phyloP scores from a whole-genome alignment of 1,140 invertebrate genomes.

The Archegozetes longisetosus region DNA sequence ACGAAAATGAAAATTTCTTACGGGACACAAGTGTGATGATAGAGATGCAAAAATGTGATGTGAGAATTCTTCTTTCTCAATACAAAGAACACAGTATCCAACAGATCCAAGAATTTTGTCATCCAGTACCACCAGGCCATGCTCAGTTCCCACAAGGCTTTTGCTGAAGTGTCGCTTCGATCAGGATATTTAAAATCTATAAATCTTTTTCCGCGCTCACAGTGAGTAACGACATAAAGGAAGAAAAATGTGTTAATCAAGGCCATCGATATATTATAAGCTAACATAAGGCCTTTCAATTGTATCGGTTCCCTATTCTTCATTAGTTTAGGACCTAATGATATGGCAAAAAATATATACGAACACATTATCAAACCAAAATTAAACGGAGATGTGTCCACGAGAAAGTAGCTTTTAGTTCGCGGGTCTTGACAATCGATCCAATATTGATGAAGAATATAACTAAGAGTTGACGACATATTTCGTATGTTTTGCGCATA shows the following conservation, averaged over 20 bases:
- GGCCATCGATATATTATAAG: slow-evolving; percentile 46
- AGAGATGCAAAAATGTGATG: no score
- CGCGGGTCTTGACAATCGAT: slow-evolving; percentile 14
- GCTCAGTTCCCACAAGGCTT: slow-evolving; percentile 26
- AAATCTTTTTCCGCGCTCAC: slow-evolving; percentile 20
- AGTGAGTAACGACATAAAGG: not conserved
- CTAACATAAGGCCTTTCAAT: slow-evolving; percentile 47
- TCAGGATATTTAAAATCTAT: slow-evolving; percentile 11
- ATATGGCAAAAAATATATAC: slow-evolving; percentile 62
- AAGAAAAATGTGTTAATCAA: slow-evolving; percentile 18
- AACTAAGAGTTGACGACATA: not conserved
- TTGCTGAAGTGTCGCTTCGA: not conserved
- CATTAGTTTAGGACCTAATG: slow-evolving; percentile 63
- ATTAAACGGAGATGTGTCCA: slow-evolving; percentile 8
- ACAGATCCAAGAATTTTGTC: slow-evolving; percentile 29
- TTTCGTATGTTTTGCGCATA: no score
- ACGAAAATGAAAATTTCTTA: no score
- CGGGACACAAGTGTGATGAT: no score
- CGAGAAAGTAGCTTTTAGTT: slow-evolving; percentile 11
- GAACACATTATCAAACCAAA: slow-evolving; percentile 26
- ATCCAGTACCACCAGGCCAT: slow-evolving; percentile 38
- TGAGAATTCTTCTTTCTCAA: slow-evolving; percentile 34
- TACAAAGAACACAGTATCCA: slow-evolving; percentile 35
- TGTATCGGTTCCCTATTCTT: slow-evolving; percentile 65
- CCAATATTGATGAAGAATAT: slow-evolving; percentile 10